Percentiles rank a stretch among this genome's conserved stretches.
These are phyloP conservation scores for Clupea harengus DNA, from an alignment of 2,113 vertebrate genomes.

Conservation along the genomic window DNA sequence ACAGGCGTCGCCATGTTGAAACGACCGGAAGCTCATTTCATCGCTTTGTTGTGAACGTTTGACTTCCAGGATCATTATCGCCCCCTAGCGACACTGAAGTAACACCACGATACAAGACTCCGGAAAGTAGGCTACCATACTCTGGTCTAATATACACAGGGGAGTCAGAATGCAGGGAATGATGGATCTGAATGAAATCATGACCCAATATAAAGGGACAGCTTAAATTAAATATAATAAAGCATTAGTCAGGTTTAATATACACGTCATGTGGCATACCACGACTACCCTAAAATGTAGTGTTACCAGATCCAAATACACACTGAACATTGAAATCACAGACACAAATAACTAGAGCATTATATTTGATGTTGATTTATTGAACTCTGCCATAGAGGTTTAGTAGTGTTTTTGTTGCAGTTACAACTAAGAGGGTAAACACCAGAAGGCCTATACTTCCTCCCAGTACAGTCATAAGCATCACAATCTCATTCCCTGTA, in stretches of 20 bases:
- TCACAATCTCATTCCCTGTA: slow-evolving; percentile 54
- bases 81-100: not conserved
- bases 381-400: slow-evolving; percentile 44
- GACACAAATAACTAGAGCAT: not conserved
- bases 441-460: slow-evolving; percentile 52
- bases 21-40: not conserved
- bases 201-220: too few species aligned
- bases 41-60: not conserved
- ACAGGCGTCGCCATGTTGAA: slow-evolving; percentile 64
- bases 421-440: slow-evolving; percentile 47
- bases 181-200: not conserved
- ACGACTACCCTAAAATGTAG: not conserved
- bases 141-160: not conserved
- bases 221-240: too few species aligned
- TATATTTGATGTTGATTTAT: not conserved
- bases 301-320: not conserved
- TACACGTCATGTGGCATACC: not conserved
- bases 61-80: not conserved
- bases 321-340: not conserved
- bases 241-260: too few species aligned
- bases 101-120: not conserved
- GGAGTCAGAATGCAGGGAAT: not conserved
- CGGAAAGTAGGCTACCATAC: not conserved
- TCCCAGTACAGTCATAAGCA: slow-evolving; percentile 41
- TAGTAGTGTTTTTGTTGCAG: slow-evolving; percentile 55